Percentiles rank a stretch among this genome's conserved stretches.
phyloP scores from a whole-genome alignment of 2,888 invertebrate genomes.

The Watsonalla binaria region DNA sequence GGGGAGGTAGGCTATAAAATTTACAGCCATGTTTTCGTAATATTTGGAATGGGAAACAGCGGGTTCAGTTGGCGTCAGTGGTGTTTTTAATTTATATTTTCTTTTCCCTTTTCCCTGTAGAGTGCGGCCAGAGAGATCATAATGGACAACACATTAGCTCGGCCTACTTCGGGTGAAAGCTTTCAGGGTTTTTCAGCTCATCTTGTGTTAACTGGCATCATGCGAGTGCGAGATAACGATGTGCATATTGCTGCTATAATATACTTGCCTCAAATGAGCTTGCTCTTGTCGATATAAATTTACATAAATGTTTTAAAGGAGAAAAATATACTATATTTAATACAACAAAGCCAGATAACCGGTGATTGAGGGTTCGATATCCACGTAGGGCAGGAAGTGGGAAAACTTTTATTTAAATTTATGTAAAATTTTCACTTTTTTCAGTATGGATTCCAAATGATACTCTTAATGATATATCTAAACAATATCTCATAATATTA shows the following conservation, averaged over 20 bases:
- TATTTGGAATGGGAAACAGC: conserved; percentile 29
- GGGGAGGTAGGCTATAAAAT: conserved; percentile 13
- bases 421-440: too few relatives aligned
- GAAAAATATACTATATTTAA: too few relatives aligned
- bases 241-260: conserved; percentile 17
- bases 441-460: too few relatives aligned
- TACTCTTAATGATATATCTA: too few relatives aligned
- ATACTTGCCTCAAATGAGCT: background rate
- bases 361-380: too few relatives aligned
- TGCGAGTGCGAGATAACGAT: conserved; percentile 27
- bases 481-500: too few relatives aligned
- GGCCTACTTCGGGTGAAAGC: conserved; percentile 63
- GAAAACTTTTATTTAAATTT: too few relatives aligned
- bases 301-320: background rate
- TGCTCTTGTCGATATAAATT: background rate
- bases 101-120: conserved; percentile 28
- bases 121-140: conserved; percentile 48
- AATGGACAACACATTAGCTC: conserved; percentile 72
- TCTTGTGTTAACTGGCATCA: conserved; percentile 43
- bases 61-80: conserved; percentile 27
- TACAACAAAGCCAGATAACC: too few relatives aligned
- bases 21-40: conserved; percentile 20
- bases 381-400: too few relatives aligned
- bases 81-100: conserved; percentile 60
- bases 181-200: conserved; percentile 61